Evolutionary conservation across 2,113 vertebrate genomes (phyloP).

Genomic region (Camelus bactrianus): DNA sequence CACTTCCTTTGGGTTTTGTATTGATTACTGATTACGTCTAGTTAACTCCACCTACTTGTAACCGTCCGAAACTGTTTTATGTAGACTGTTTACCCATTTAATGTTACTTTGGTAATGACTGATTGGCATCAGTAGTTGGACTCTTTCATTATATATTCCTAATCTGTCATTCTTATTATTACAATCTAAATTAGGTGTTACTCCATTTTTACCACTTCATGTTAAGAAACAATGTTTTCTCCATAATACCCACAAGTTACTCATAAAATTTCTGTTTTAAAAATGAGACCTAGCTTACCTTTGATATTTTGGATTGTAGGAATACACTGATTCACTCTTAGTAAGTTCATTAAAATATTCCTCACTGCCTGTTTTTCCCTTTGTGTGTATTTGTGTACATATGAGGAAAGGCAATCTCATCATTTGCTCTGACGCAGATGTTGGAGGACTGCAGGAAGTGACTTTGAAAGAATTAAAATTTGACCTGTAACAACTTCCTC

Average conservation of each 20-base stretch:
- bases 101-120: background rate
- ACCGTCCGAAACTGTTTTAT: conserved; percentile 16
- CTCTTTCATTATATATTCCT: background rate
- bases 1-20: background rate
- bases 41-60: background rate
- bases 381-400: background rate
- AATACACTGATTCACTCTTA: background rate
- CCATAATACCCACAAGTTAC: background rate
- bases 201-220: background rate
- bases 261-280: background rate
- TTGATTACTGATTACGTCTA: conserved; percentile 1
- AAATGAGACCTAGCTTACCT: background rate
- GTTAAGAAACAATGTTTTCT: background rate
- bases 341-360: background rate
- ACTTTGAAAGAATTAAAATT: background rate
- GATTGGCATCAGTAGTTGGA: background rate
- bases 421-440: background rate
- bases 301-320: background rate
- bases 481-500: background rate
- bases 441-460: background rate
- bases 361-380: background rate
- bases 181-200: background rate
- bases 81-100: background rate
- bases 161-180: background rate
- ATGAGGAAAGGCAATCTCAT: background rate